Percentiles rank a stretch among this genome's conserved stretches.
Conservation (phyloP, 1,140 invertebrate species). For the Diprion similis region DNA sequence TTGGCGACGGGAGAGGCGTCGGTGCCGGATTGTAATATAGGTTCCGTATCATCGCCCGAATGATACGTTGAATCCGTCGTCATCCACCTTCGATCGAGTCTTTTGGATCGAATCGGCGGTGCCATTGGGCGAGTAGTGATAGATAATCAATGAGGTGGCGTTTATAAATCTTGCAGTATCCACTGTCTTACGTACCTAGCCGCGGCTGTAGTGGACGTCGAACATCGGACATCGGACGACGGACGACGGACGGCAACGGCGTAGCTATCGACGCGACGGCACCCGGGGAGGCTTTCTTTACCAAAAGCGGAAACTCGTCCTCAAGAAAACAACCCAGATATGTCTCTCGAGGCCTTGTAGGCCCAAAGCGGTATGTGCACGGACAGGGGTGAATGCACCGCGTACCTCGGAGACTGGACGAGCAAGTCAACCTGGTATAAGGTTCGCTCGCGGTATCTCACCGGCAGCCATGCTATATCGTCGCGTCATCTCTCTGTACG, state of each 20-base stretch:
- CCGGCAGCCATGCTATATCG: not conserved
- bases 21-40: no score
- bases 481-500: conserved; percentile 7
- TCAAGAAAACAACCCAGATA: conserved; percentile 52
- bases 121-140: not conserved
- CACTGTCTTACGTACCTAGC: not conserved
- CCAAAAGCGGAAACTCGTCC: conserved; percentile 50
- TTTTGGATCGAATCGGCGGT: not conserved
- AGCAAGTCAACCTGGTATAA: conserved; percentile 51
- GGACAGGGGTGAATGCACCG: conserved; percentile 55
- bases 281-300: conserved; percentile 38
- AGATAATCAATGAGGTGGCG: not conserved
- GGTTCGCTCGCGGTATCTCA: not conserved
- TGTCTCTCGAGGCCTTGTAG: conserved; percentile 47
- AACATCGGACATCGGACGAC: conserved; percentile 46
- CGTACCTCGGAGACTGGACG: conserved; percentile 43
- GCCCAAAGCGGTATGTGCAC: conserved; percentile 38
- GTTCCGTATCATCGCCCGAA: no score
- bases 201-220: conserved; percentile 10
- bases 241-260: conserved; percentile 20
- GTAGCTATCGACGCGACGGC: not conserved
- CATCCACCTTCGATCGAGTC: no score
- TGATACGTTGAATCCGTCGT: no score
- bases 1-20: no score
- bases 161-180: not conserved